Conservation (phyloP, 2,888 invertebrate genomes). For the Tricholauxania praeusta region DNA sequence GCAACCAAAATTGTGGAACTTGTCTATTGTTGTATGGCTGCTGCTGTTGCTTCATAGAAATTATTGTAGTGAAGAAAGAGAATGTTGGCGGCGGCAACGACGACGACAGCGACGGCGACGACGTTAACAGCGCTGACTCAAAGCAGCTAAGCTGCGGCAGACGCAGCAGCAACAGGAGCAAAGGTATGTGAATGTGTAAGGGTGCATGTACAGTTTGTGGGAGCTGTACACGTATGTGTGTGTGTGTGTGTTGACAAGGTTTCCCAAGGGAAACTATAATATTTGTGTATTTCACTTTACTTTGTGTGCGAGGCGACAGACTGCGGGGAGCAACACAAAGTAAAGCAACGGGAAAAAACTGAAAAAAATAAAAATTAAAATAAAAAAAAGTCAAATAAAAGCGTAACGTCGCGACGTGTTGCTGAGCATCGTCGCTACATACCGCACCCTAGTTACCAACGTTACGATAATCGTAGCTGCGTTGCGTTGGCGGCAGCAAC, state of each 20-base stretch:
- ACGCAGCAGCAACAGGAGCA: slow-evolving; percentile 1
- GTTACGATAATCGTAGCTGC: slow-evolving; percentile 46
- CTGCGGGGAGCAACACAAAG: neutral
- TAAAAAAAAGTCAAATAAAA: neutral
- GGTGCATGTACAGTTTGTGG: neutral
- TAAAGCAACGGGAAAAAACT: neutral
- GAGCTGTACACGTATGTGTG: neutral
- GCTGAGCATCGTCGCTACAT: slow-evolving; percentile 33
- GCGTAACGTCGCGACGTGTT: slow-evolving; percentile 12
- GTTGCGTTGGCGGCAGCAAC: neutral
- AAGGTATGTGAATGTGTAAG: neutral
- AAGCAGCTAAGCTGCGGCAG: neutral
- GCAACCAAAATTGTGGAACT: slow-evolving; percentile 42
- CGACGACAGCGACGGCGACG: neutral
- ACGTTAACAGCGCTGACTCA: neutral
- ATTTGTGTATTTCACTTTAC: neutral
- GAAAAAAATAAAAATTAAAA: slow-evolving; percentile 16
- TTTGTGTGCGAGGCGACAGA: neutral
- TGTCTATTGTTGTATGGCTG: slow-evolving; percentile 23
- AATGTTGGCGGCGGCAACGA: slow-evolving; percentile 13
- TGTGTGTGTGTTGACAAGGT: slow-evolving; percentile 22
- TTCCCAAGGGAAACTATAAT: slow-evolving; percentile 29
- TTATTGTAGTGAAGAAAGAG: neutral
- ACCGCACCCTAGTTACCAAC: slow-evolving; percentile 61
- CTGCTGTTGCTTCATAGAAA: slow-evolving; percentile 19